phyloP scores from a whole-genome alignment of 2,888 invertebrate species.

The Eilema depressum region DNA sequence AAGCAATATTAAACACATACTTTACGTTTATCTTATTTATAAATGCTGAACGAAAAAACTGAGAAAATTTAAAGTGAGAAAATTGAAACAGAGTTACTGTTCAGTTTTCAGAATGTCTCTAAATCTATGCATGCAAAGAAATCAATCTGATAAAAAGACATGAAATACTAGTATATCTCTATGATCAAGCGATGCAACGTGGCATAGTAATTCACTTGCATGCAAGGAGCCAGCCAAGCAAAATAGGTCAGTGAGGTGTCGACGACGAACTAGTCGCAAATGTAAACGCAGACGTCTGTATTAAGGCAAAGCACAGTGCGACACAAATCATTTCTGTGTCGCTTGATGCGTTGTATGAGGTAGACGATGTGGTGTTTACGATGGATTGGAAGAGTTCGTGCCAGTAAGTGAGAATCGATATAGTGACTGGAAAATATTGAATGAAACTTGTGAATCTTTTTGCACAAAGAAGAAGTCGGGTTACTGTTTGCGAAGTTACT shows the following conservation, averaged over 20 bases:
- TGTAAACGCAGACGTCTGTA: conserved; percentile 17
- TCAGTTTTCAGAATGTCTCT: not conserved
- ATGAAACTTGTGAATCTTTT: not conserved
- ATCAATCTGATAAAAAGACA: not conserved
- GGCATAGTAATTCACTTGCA: conserved; percentile 29
- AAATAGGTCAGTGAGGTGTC: conserved; percentile 51
- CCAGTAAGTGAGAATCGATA: not conserved
- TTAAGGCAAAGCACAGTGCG: conserved; percentile 21
- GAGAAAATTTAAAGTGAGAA: not conserved
- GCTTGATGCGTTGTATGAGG: conserved; percentile 9
- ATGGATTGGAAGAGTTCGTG: not conserved
- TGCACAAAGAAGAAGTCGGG: not conserved
- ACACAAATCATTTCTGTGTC: conserved; percentile 29
- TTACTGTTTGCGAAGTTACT: not conserved
- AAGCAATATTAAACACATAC: no score
- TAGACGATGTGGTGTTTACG: not conserved
- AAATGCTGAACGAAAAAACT: not conserved
- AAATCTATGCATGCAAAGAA: not conserved
- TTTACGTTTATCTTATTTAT: no score
- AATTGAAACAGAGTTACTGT: not conserved
- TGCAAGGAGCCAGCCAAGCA: conserved; percentile 37
- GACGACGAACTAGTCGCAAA: conserved; percentile 23
- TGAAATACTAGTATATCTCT: not conserved
- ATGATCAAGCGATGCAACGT: conserved; percentile 18
- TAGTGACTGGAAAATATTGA: not conserved